Evolutionary conservation across 2,888 invertebrate species (phyloP), one percentile per base, ranked within the genome.

Genomic region (Panzeria rudis): DNA sequence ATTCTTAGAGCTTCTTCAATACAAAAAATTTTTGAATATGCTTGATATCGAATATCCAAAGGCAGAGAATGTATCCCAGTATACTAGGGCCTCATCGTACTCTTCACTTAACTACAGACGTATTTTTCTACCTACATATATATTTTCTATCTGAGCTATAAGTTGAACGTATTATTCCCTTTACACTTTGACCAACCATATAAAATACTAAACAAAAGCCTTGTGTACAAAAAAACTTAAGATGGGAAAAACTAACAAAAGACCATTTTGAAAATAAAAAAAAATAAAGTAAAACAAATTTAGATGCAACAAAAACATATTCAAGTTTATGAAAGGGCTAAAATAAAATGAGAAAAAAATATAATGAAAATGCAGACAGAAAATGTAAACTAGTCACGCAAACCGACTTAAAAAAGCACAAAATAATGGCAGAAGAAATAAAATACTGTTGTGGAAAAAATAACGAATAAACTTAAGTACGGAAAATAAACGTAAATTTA

Each of bases 381-480:
- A 72, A 84, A 81, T 84, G 69, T 61, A 35, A 64, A 64, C 61
- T 35, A 81, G 77, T 84, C 84, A 81, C 80, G 80, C 72, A 35
- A 81, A 54, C 68, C 68, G 61, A 44, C 75, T 32, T 61, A 38
- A 50, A 62, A 59, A 52, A 61, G n/a, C 6, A 52, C 13, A 69
- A 61, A 29, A 44, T 35, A 75, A 32, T 32, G 20, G 44, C 29
- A 44, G 25, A 59, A 38, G 59, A 59, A 71, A 68, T 47, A 50
- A 73, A 81, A 73, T 52, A 13, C 32, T 23, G 25, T 59, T 17
- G 23, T 8, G 20, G 56, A 66, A 47, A 25, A 59, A 20, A 8
- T 25, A 1, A 25, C 1, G 23, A 52, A 20, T 9, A 52, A 52
- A 52, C 9, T 54, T 5, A 13, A 15, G 54, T 44, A 17, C 9